A percentile compares a stretch with the other conserved stretches of the same genome.
Evolutionary conservation across 2,888 invertebrate genomes (phyloP).

Genomic region (Ornithoptera priamus): DNA sequence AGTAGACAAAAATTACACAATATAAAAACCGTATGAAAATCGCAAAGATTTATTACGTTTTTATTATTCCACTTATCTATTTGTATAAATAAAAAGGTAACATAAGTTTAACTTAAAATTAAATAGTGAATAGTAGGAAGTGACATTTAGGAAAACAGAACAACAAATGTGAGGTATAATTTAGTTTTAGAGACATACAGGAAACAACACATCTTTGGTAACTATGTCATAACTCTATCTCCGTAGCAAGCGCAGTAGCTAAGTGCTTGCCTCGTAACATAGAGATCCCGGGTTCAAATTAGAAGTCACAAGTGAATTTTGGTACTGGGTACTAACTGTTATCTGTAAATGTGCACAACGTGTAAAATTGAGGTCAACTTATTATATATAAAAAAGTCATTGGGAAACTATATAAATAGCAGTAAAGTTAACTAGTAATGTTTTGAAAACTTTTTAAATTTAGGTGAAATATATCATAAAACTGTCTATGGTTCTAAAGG

Average conservation of each 20-base stretch:
- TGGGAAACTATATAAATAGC: too few relatives aligned
- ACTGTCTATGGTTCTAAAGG: background rate
- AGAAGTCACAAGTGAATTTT: background rate
- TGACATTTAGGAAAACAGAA: background rate
- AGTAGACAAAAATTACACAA: background rate
- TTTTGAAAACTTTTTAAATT: background rate
- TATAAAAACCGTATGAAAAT: background rate
- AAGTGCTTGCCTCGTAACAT: too few relatives aligned
- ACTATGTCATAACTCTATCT: background rate
- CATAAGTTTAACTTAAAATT: conserved; percentile 9
- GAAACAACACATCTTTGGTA: conserved; percentile 1
- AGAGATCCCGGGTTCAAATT: background rate
- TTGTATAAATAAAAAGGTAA: conserved; percentile 16
- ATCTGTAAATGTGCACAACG: too few relatives aligned
- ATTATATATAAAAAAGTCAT: background rate
- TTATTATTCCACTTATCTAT: conserved; percentile 13
- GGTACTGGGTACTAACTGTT: too few relatives aligned
- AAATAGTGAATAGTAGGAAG: conserved; percentile 3
- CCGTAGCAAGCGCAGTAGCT: too few relatives aligned
- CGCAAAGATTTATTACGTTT: background rate
- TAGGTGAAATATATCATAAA: background rate
- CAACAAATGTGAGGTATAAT: too few relatives aligned
- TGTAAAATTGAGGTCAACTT: too few relatives aligned
- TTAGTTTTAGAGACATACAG: background rate
- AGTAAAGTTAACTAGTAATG: background rate